Evolutionary conservation across 2,797 vertebrate species (phyloP).

Genomic region (Bryconaethiops microstoma): DNA sequence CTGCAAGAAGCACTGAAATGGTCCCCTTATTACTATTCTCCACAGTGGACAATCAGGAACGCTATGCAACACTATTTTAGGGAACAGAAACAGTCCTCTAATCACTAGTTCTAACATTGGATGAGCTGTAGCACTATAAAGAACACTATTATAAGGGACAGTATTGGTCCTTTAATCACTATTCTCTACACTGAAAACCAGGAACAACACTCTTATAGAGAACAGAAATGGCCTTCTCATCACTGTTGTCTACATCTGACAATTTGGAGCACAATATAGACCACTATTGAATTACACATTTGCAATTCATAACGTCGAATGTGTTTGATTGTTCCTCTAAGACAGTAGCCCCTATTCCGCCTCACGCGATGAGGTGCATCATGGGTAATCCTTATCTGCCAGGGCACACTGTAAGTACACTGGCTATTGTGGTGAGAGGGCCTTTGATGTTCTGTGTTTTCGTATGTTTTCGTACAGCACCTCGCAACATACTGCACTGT

Average conservation of each 20-base stretch:
- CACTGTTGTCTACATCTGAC: neutral
- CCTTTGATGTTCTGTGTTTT: neutral
- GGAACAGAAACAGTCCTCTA: neutral
- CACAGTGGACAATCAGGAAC: neutral
- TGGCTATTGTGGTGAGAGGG: neutral
- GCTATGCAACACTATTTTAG: neutral
- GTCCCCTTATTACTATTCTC: neutral
- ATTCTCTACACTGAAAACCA: no score
- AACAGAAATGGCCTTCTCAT: neutral
- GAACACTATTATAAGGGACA: neutral
- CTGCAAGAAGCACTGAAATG: conserved; percentile 81
- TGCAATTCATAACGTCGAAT: neutral
- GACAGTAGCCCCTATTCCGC: neutral
- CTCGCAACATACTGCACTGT: neutral
- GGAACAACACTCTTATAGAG: neutral
- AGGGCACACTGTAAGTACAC: neutral
- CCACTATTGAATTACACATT: neutral
- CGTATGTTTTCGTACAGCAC: neutral
- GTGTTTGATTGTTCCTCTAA: neutral
- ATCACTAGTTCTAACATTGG: neutral
- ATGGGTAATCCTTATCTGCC: neutral
- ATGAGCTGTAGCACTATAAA: neutral
- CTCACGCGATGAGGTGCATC: neutral
- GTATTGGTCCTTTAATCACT: no score
- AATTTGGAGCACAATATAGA: neutral